Base-by-base conservation (phyloP, 2,888 invertebrate genomes). In the Sphinx pinastri region DNA sequence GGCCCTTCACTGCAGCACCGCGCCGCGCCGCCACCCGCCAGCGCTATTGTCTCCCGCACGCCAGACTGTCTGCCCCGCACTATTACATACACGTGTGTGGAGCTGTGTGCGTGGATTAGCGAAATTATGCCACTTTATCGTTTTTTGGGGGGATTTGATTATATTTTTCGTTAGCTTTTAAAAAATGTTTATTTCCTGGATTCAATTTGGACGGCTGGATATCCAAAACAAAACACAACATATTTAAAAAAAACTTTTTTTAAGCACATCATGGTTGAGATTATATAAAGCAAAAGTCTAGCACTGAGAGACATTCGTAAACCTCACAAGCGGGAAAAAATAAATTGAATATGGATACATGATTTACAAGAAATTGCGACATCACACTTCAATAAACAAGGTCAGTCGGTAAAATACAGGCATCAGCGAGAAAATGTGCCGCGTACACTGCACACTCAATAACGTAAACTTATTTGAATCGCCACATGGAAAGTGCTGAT, bases 401-500 rank as follows among this genome's bases (percentile, higher is more conserved):
- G 60, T 13, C 45, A 47, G 16, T n/a, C 47, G 16, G 47, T 63
- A 19, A 47, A 63, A 47, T 63, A 63, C 47, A 47, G 49, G 19
- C 63, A 63, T 49, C 63, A 63, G 63, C 63, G 49, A 63, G 47
- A 63, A 63, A 63, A 63, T 49, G 49, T 49, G 49, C 19, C 63
- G 63, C 57, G 25, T 57, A 19, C 25, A 25, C 13, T 38, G 38
- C 38, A 38, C 38, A 25, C 49, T 63, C 47, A 47, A 25, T 63
- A 16, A 69, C 67, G 70, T 71, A 68, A 63, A 68, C 69, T 19
- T 49, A 77, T 79, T 74, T 72, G 69, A 72, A 74, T 74, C 68
- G n/a, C 72, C 74, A 47, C 72, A 77, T 69, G 76, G 74, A 63
- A 49, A 73, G 60, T 63, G 71, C 67, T 74, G 71, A 79, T 70